Conservation (phyloP, 2,113 vertebrate genomes). For the Cacatua alba region DNA sequence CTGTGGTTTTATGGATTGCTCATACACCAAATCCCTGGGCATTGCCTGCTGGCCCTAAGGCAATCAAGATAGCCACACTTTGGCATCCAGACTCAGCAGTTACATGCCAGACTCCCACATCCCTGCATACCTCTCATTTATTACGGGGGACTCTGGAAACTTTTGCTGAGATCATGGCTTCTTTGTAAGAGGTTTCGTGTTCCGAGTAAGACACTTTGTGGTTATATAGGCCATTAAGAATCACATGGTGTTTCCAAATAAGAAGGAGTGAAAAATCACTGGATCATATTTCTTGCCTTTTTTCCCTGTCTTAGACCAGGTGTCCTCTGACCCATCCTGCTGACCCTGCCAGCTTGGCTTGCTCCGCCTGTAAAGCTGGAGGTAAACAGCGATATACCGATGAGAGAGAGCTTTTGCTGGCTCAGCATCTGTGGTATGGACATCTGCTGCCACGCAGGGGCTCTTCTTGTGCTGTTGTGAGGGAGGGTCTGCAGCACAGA, state of each 20-base stretch:
- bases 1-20: neutral
- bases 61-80: neutral
- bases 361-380: accelerated
- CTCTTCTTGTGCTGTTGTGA: neutral
- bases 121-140: neutral
- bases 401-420: neutral
- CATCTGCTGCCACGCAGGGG: neutral
- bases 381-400: neutral
- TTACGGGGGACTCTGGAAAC: neutral
- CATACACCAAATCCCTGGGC: neutral
- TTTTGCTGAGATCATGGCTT: neutral
- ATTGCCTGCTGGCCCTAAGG: neutral
- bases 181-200: neutral
- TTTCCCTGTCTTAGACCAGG: neutral
- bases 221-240: neutral
- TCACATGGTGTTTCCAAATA: neutral
- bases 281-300: neutral
- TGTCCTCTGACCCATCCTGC: neutral
- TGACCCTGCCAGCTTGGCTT: neutral
- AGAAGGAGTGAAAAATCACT: neutral
- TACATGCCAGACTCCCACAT: neutral
- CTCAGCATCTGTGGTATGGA: neutral
- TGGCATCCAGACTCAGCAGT: neutral
- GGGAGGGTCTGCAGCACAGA: neutral
- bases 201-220: neutral